Evolutionary conservation across 2,113 vertebrate genomes (phyloP), one percentile per base, ranked within the genome.

Genomic region (Astur gentilis): DNA sequence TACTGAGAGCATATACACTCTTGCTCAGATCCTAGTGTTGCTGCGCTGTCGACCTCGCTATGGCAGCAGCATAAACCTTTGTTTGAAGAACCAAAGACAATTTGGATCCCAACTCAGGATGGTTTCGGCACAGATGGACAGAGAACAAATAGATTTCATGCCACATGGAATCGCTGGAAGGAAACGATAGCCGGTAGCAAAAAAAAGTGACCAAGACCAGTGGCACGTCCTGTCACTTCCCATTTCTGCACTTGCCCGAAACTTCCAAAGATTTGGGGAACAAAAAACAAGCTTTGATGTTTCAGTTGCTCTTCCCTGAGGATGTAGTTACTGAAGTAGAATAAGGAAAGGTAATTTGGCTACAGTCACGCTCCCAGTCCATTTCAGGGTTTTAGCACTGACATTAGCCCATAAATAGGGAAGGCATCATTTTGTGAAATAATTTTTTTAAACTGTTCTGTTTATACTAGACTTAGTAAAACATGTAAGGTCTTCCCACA

Each of bases 371-470:
- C 87, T 91, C 82, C 94, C 89, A 95, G 95, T 76, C 91, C 94
- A 83, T 87, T 79, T n/a, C 93, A 85, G 92, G 82, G 75, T 40
- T 94, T 94, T 91, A 96, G 83, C 90, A 90, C 94, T 92, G 79
- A 82, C 91, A 89, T 78, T 38, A 89, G 92, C 86, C 92, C 83
- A 60, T 92, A 94, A 92, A 96, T 36, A 93, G 50, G 34, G 55
- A 89, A 84, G 87, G 72, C 78, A 91, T 76, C 61, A 79, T 82
- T 95, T 93, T 78, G 80, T 54, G 87, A 96, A 91, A 94, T 94
- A 94, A 83, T 94, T 84, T 89, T 89, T 97, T 95, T 87, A 91
- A 95, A 72, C 83, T 45, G n/a, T 57, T 81, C 86, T 89, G 84
- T 81, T 95, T 89, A 76, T 76, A 92, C 32, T 40, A 31, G 13